Base-by-base conservation (phyloP, 2,113 vertebrate species). In the Megaceryle torquata region DNA sequence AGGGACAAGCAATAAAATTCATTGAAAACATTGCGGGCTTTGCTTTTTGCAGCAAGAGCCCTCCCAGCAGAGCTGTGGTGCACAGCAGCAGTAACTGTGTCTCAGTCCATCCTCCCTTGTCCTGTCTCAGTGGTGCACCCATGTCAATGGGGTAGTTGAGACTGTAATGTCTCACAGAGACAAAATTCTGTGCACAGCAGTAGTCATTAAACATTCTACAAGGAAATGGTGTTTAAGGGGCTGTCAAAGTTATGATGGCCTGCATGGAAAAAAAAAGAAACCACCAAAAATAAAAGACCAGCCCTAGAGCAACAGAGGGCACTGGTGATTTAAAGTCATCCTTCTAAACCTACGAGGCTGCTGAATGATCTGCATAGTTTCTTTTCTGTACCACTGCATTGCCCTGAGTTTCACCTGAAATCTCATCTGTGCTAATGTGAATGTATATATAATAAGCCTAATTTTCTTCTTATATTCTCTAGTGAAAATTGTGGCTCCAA, bases 251-350 rank as follows among this genome's bases (percentile, higher is more conserved):
- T 54, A 18, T 22, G n/a, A 19, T 13, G 20, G 33, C 15, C 11
- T 57, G 41, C 41, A 35, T 29, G 18, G 53, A 39, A 91, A 78
- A 81, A 3, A 29, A 83, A 13, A 2, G 31, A 48, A 56, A 39
- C 14, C 59, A 13, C 26, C 19, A 2, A n/a, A 48, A 56, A 39
- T 13, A 63, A n/a, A 71, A 57, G 69, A 84, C 25, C 10, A 54
- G 22, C 9, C 8, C 0, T 2, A 82, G 26, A 92, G 90, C 86
- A 93, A 80, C 88, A 97, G 96, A 96, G 95, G 92, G 93, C 95
- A 97, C 90, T 95, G 95, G 65, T 87, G 93, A 75, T 69, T 95
- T 92, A 93, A 93, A 88, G 39, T 88, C 72, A 21, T 86, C 17
- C 29, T 48, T 24, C 17, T 65, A 81, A 94, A 25, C 9, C 35